Percentiles rank a stretch among this genome's conserved stretches.
These are phyloP conservation scores for Poecilia picta DNA, from an alignment of 2,797 vertebrate species.

Conservation along the genomic window DNA sequence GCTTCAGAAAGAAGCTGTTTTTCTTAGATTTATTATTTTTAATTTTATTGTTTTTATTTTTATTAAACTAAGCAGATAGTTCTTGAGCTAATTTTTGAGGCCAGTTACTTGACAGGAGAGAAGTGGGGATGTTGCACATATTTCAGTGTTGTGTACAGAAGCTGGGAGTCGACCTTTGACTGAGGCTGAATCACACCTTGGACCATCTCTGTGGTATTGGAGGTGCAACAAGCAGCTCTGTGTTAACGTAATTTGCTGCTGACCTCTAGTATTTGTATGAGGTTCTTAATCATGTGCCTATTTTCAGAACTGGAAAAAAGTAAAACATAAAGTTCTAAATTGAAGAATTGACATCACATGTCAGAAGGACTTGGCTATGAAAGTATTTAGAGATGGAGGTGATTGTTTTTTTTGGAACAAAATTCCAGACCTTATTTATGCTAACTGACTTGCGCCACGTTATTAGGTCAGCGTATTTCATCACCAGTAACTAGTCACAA, in stretches of 20 bases:
- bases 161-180: conserved; percentile 49
- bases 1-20: conserved; percentile 13
- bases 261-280: neutral
- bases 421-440: neutral
- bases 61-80: conserved; percentile 16
- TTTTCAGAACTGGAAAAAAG: conserved; percentile 10
- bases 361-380: neutral
- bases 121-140: conserved; percentile 63
- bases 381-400: neutral
- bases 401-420: neutral
- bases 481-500: conserved; percentile 25
- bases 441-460: neutral
- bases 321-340: neutral
- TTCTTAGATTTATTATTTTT: conserved; percentile 9
- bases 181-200: conserved; percentile 55
- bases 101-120: conserved; percentile 75
- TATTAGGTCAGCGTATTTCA: neutral
- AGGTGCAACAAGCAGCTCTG: conserved; percentile 12
- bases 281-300: neutral
- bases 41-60: neutral
- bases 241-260: conserved; percentile 19
- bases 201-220: conserved; percentile 34
- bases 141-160: conserved; percentile 64
- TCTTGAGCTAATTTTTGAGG: conserved; percentile 33
- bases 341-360: neutral